Conservation (phyloP, 2,113 vertebrate species). For the Myrmecobius fasciatus region DNA sequence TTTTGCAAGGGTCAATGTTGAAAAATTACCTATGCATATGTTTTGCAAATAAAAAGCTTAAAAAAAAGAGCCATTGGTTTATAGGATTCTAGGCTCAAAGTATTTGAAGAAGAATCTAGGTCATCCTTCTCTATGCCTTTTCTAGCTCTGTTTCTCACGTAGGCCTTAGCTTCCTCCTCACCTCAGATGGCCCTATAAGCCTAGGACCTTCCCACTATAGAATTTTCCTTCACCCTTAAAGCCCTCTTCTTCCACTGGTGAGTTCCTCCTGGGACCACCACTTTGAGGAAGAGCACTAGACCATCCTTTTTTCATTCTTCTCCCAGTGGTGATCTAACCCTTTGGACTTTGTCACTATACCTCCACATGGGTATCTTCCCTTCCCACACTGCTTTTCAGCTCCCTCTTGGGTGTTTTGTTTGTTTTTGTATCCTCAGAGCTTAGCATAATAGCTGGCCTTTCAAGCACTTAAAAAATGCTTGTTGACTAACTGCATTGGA, state of each 20-base stretch:
- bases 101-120: too few species aligned
- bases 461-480: background rate
- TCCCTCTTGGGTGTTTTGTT: background rate
- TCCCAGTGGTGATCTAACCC: background rate
- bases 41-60: too few species aligned
- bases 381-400: background rate
- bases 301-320: background rate
- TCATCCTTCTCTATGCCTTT: background rate
- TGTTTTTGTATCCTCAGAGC: background rate
- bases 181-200: background rate
- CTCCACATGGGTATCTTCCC: background rate
- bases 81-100: too few species aligned
- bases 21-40: too few species aligned
- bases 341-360: background rate
- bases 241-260: background rate
- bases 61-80: background rate
- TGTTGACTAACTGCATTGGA: background rate
- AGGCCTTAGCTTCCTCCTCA: too few species aligned
- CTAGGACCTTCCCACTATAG: background rate
- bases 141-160: background rate
- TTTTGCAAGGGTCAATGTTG: too few species aligned
- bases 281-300: background rate
- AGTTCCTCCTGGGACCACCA: background rate
- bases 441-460: background rate
- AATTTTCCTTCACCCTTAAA: background rate